Conservation (phyloP, 2,113 vertebrate genomes). For the Panthera uncia region DNA sequence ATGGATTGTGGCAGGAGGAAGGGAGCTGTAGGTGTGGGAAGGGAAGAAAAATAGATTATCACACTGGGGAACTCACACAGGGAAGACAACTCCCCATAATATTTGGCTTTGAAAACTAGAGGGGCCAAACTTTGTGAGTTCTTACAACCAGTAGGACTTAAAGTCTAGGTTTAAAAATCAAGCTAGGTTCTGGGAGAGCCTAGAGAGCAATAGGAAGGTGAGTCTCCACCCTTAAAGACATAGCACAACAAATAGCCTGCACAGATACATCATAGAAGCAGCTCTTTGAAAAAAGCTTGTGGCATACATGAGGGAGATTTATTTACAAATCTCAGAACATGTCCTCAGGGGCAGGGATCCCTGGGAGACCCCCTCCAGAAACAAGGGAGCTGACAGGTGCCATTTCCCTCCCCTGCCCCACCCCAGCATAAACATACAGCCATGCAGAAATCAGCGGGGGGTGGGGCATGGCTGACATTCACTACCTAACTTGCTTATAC, state of each 20-base stretch:
- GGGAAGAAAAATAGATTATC: neutral
- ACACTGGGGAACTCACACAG: neutral
- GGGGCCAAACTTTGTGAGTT: neutral
- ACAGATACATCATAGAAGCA: neutral
- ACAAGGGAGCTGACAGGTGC: neutral
- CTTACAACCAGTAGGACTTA: neutral
- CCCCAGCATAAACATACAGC: neutral
- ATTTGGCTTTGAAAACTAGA: neutral
- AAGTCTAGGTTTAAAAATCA: neutral
- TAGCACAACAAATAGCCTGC: neutral
- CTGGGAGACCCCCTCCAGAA: neutral
- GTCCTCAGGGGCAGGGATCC: neutral
- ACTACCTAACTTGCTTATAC: neutral
- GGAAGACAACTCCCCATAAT: neutral
- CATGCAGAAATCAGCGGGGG: neutral
- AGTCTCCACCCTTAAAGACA: neutral
- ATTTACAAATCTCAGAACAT: neutral
- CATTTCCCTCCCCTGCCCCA: neutral
- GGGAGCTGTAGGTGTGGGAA: neutral
- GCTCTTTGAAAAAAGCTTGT: neutral
- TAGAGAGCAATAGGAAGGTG: neutral
- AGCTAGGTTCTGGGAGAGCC: neutral
- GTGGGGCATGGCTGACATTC: neutral
- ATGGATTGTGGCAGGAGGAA: neutral
- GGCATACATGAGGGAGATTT: neutral